Percentiles rank a stretch among this genome's conserved stretches.
Conservation (phyloP, 2,888 invertebrate genomes). For the Watsonalla binaria region DNA sequence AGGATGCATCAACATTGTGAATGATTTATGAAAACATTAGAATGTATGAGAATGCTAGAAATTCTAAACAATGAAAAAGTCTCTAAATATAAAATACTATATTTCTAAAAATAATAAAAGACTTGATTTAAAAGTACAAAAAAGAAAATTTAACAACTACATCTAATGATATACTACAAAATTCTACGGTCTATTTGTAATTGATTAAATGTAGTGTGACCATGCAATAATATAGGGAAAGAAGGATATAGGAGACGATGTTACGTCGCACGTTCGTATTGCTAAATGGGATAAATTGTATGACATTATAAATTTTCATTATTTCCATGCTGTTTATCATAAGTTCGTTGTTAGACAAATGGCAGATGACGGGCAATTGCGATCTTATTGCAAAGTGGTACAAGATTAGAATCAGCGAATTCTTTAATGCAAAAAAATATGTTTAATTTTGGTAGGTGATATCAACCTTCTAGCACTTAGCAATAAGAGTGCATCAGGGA, state of each 20-base stretch:
- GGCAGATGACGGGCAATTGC: too few species aligned
- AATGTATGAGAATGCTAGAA: background rate
- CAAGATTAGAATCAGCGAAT: too few species aligned
- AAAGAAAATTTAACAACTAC: background rate
- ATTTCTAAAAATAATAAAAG: conserved; percentile 13
- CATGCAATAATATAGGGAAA: conserved; percentile 23
- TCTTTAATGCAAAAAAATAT: too few species aligned
- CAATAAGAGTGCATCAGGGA: too few species aligned
- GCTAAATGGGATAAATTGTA: background rate
- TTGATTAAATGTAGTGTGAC: conserved; percentile 27
- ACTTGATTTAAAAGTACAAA: conserved; percentile 16
- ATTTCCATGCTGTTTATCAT: background rate
- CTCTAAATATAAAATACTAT: conserved; percentile 9
- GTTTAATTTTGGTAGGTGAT: too few species aligned
- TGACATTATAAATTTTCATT: background rate
- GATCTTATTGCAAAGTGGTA: too few species aligned
- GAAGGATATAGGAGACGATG: conserved; percentile 14
- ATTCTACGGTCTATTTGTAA: conserved; percentile 24
- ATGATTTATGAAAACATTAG: background rate
- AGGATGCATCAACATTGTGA: too few species aligned
- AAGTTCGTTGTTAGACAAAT: too few species aligned
- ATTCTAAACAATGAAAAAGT: background rate
- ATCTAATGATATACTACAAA: conserved; percentile 18
- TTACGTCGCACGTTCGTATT: conserved; percentile 5
- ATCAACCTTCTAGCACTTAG: too few species aligned